Evolutionary conservation across 2,113 vertebrate species (phyloP).

Genomic region (Poeciliopsis retropinna): DNA sequence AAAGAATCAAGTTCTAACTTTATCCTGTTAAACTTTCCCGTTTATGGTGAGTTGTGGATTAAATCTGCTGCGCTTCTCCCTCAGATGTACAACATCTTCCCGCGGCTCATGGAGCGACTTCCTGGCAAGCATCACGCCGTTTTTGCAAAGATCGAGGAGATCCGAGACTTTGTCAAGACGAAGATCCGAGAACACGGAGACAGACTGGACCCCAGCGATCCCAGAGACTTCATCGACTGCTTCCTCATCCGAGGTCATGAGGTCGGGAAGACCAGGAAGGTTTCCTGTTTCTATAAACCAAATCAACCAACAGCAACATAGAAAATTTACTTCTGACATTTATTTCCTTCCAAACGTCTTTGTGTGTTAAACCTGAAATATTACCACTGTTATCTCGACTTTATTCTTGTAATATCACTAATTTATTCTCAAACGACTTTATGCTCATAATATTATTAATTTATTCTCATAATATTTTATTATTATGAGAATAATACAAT

Average conservation of each 20-base stretch:
- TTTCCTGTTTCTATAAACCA: not conserved
- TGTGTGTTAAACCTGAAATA: no score
- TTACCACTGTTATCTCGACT: no score
- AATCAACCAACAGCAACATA: not conserved
- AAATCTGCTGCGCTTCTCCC: not conserved
- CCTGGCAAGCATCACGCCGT: slow-evolving; percentile 77
- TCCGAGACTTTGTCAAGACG: slow-evolving; percentile 62
- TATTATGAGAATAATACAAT: no score
- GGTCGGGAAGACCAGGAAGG: slow-evolving; percentile 55
- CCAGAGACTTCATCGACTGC: slow-evolving; percentile 83
- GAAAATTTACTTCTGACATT: no score
- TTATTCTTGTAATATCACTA: no score
- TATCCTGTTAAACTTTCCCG: not conserved
- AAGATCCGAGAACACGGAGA: slow-evolving; percentile 78
- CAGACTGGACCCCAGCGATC: slow-evolving; percentile 69
- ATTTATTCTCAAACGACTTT: no score
- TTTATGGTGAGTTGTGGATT: not conserved
- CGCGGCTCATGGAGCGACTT: slow-evolving; percentile 72
- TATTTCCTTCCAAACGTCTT: no score
- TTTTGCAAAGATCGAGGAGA: not conserved
- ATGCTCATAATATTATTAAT: no score
- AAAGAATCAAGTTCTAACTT: no score
- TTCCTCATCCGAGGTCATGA: slow-evolving; percentile 81
- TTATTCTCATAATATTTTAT: no score
- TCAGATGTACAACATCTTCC: slow-evolving; percentile 84